Evolutionary conservation across 2,113 vertebrate species (phyloP).

Genomic region (Tetraodon nigroviridis): DNA sequence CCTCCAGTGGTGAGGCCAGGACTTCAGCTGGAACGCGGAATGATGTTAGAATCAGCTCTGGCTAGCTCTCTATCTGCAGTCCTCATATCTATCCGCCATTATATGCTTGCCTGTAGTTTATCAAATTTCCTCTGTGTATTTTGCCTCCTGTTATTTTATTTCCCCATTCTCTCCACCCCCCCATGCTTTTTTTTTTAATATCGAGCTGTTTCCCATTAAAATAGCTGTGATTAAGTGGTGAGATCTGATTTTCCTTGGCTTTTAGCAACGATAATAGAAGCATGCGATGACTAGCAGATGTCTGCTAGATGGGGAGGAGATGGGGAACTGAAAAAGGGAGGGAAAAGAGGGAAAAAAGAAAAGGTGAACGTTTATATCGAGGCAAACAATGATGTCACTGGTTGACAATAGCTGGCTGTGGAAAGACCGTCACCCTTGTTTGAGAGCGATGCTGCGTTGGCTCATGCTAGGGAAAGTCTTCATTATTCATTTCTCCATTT

Average conservation of each 20-base stretch:
- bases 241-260: conserved; percentile 49
- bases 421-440: conserved; percentile 32
- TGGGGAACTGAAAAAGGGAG: background rate
- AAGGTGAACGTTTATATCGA: conserved; percentile 20
- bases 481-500: conserved; percentile 35
- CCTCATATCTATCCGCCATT: background rate
- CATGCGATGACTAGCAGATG: conserved; percentile 54
- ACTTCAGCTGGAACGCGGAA: background rate
- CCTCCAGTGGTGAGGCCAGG: background rate
- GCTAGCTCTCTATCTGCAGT: background rate
- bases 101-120: conserved; percentile 9
- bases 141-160: conserved; percentile 4
- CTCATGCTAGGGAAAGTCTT: conserved; percentile 37
- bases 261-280: conserved; percentile 47
- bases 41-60: background rate
- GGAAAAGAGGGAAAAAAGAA: background rate
- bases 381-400: conserved; percentile 24
- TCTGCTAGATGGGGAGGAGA: conserved; percentile 31
- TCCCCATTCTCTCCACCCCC: conserved; percentile 1
- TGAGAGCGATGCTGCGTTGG: conserved; percentile 20
- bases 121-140: conserved; percentile 4
- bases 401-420: conserved; percentile 24
- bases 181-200: conserved; percentile 24
- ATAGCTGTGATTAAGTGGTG: conserved; percentile 53
- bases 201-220: conserved; percentile 53